A percentile compares a stretch with the other conserved stretches of the same genome.
Evolutionary conservation across 2,797 vertebrate species (phyloP).

Genomic region (Mus caroli): DNA sequence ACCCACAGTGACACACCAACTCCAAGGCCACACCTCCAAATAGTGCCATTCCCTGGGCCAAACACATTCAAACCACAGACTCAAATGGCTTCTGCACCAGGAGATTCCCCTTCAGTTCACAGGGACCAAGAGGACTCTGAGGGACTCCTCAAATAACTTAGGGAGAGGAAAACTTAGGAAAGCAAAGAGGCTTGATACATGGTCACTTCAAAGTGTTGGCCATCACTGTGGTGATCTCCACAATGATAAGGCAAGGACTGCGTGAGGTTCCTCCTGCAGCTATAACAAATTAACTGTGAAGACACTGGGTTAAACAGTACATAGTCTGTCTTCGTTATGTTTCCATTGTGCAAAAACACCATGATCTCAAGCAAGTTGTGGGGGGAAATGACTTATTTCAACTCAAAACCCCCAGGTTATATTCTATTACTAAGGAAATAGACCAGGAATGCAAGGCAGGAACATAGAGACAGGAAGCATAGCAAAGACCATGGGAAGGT

Average conservation of each 20-base stretch:
- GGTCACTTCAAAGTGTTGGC: not conserved
- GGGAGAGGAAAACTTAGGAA: not conserved
- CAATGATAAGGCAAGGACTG: fast-evolving
- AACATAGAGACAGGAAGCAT: not conserved
- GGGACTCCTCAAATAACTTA: not conserved
- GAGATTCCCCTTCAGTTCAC: not conserved
- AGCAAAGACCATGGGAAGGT: not conserved
- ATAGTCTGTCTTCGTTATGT: not conserved
- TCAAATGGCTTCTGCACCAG: not conserved
- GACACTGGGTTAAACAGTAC: too few species aligned
- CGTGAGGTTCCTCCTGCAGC: not conserved
- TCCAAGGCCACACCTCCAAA: too few species aligned
- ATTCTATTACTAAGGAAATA: not conserved
- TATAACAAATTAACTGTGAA: not conserved
- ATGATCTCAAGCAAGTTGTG: not conserved
- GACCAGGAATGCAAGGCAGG: not conserved
- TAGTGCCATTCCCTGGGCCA: too few species aligned
- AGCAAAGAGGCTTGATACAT: not conserved
- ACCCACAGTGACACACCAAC: too few species aligned
- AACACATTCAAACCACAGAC: too few species aligned
- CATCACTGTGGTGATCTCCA: not conserved
- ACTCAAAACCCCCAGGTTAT: not conserved
- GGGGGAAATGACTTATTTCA: not conserved
- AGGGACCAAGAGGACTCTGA: not conserved
- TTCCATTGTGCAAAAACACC: not conserved